Evolutionary conservation across 1,140 invertebrate species (phyloP).

Genomic region (Eupeodes corollae): DNA sequence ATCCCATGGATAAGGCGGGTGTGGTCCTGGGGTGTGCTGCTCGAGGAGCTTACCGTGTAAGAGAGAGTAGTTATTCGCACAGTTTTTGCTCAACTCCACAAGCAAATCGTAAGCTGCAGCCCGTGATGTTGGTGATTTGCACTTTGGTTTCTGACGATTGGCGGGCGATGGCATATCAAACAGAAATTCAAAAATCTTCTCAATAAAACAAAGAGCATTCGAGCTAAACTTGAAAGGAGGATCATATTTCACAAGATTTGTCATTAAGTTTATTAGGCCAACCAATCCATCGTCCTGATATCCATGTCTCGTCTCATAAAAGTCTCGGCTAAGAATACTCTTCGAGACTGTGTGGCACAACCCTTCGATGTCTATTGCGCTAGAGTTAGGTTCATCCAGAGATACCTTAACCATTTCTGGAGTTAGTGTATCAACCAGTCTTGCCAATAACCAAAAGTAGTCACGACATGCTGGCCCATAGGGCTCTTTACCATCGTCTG

Average conservation of each 20-base stretch:
- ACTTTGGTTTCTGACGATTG: slow-evolving; percentile 78
- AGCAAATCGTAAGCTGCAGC: slow-evolving; percentile 83
- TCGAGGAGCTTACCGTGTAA: slow-evolving; percentile 69
- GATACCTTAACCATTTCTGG: slow-evolving; percentile 63
- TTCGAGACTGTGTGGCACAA: slow-evolving; percentile 64
- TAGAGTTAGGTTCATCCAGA: slow-evolving; percentile 43
- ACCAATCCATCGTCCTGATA: slow-evolving; percentile 85
- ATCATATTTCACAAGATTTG: slow-evolving; percentile 78
- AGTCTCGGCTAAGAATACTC: slow-evolving; percentile 64
- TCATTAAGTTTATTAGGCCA: slow-evolving; percentile 74
- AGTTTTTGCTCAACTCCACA: slow-evolving; percentile 73
- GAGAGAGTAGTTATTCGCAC: slow-evolving; percentile 74
- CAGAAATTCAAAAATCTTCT: slow-evolving; percentile 72
- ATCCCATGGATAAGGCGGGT: slow-evolving; percentile 86
- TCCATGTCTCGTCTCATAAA: slow-evolving; percentile 65
- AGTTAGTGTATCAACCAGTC: slow-evolving; percentile 73
- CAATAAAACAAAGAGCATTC: slow-evolving; percentile 60
- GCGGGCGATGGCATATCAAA: slow-evolving; percentile 80
- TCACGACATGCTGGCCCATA: slow-evolving; percentile 87
- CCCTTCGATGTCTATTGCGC: slow-evolving; percentile 57
- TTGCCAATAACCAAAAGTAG: slow-evolving; percentile 85
- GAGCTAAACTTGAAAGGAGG: slow-evolving; percentile 73
- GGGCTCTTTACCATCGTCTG: slow-evolving; percentile 79
- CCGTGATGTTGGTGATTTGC: slow-evolving; percentile 77
- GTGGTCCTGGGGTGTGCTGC: slow-evolving; percentile 75